phyloP scores from a whole-genome alignment of 64 coral and sea anemone genomes.

The Actinia tenebrosa region DNA sequence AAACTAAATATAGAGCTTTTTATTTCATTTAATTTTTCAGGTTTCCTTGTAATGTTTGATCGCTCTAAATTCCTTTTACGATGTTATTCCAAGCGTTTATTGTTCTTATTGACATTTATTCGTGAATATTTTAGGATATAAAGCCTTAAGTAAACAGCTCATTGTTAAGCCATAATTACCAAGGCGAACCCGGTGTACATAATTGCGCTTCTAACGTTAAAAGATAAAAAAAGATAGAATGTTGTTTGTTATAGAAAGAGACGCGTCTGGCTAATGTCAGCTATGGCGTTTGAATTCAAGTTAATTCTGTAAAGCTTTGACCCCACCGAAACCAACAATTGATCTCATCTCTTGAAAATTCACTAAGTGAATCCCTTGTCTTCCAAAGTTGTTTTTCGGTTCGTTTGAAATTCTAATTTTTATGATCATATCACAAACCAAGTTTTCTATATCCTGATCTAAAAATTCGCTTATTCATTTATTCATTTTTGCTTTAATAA shows the following conservation, averaged over 20 bases:
- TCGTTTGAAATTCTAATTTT: neutral
- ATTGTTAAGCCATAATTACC: slow-evolving; percentile 14
- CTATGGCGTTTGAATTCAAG: neutral
- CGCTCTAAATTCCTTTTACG: slow-evolving; percentile 10
- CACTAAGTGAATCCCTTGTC: neutral
- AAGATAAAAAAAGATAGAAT: neutral
- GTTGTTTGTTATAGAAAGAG: neutral
- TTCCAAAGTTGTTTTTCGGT: neutral
- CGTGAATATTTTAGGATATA: slow-evolving; percentile 15
- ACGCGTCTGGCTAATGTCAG: neutral
- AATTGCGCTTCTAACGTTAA: neutral
- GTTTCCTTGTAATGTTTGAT: slow-evolving; percentile 10
- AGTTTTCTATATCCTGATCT: neutral
- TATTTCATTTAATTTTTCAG: neutral
- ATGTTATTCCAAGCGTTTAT: slow-evolving; percentile 4
- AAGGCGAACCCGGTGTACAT: neutral
- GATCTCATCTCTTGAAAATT: neutral
- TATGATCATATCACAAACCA: neutral
- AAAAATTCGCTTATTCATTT: neutral
- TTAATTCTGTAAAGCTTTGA: slow-evolving; percentile 1
- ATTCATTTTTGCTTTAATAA: neutral
- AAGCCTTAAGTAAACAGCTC: slow-evolving; percentile 14
- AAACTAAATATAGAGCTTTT: neutral
- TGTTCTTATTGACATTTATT: slow-evolving; percentile 21
- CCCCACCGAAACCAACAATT: neutral